Evolutionary conservation across 2,113 vertebrate species (phyloP), one percentile per base, ranked within the genome.

Genomic region (Lagopus muta): DNA sequence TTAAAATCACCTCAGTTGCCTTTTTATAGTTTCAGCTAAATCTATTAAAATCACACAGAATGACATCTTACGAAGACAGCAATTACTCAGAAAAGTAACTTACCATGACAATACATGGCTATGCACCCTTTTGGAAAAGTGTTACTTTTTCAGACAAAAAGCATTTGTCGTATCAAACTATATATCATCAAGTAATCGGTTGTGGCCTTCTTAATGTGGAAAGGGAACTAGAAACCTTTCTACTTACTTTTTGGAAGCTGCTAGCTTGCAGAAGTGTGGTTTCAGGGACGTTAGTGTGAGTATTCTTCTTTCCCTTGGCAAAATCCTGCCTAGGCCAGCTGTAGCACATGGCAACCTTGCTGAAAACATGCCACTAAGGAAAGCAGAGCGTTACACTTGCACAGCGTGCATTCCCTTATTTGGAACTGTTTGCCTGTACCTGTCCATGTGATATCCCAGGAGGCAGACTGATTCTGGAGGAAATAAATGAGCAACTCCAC

Each of bases 21-120:
- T 94, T 87, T 95, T 83, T 66, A 57, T 67, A 76, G 36, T 89
- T 88, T 70, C 79, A 67, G 40, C 10, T 64, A 66, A 96, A 78
- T 86, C 42, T 94, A 69, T 96, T 94, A 86, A 97, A 97, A 69
- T 72, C 43, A 14, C 43, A 75, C 36, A 79, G 69, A 79, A 79
- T 91, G 80, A 91, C 95, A 90, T 95, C 69, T 86, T 81, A 89
- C 16, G 89, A 95, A 96, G 52, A 70, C 36, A 91, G 69, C 64
- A 92, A 74, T 94, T 91, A 91, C 60, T 74, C 67, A 27, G 36
- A 87, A 90, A 92, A 95, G 38, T 82, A 87, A 80, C 57, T 96
- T 91, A 83, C 34, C 65, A 38, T 80, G 80, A 82, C 75, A 93
- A 95, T 83, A 65, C n/a, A 21, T 43, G 24, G 66, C 67, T 92